Conservation (phyloP, 2,113 vertebrate genomes). For the Oplegnathus fasciatus region DNA sequence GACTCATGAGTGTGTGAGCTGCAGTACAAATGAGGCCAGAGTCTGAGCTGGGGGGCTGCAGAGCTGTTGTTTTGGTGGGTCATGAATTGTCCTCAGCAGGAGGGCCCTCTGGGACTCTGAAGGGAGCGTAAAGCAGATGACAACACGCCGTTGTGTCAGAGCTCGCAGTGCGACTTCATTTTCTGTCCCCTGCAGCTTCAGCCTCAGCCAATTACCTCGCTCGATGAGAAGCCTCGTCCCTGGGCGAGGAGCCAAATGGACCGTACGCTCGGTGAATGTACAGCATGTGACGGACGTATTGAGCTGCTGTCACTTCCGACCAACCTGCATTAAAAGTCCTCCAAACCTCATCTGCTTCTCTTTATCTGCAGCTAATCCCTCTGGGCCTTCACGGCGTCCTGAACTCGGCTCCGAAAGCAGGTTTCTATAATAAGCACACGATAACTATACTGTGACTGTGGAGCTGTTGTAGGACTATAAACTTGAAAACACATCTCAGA, state of each 20-base stretch:
- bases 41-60: neutral
- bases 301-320: neutral
- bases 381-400: neutral
- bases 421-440: neutral
- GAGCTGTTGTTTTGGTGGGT: neutral
- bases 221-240: neutral
- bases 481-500: neutral
- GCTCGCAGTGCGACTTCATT: neutral
- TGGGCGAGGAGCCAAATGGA: neutral
- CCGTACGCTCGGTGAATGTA: neutral
- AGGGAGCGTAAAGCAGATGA: neutral
- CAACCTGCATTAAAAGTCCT: neutral
- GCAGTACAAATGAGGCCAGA: neutral
- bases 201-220: neutral
- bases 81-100: neutral
- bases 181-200: neutral
- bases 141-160: conserved; percentile 8
- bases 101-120: neutral
- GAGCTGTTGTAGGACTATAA: neutral
- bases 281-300: neutral
- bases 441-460: neutral
- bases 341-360: conserved; percentile 26
- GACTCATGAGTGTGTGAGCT: neutral
- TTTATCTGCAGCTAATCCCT: neutral
- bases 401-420: neutral